A percentile compares a stretch with the other conserved stretches of the same genome.
phyloP scores from a whole-genome alignment of 2,797 vertebrate species.

The Mus caroli region DNA sequence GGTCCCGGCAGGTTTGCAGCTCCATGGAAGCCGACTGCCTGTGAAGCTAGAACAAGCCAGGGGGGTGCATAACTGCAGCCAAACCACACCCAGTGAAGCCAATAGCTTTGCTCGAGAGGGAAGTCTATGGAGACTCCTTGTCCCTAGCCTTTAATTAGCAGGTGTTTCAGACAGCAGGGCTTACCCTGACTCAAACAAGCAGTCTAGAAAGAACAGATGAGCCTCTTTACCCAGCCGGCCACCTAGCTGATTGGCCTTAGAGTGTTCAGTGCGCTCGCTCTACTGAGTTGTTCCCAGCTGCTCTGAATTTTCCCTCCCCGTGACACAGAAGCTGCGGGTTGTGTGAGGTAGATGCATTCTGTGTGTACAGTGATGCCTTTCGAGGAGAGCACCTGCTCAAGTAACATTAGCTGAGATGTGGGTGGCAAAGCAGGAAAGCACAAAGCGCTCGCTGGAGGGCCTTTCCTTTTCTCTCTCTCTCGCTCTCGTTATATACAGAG shows the following conservation, averaged over 20 bases:
- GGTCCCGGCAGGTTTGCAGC: neutral
- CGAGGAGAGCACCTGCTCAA: neutral
- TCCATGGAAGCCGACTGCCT: conserved; percentile 31
- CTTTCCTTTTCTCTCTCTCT: too few relatives aligned
- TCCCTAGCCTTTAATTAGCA: conserved; percentile 72
- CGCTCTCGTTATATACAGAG: neutral
- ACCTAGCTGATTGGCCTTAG: neutral
- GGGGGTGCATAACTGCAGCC: neutral
- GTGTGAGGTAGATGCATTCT: neutral
- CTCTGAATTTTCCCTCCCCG: neutral
- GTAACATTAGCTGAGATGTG: neutral
- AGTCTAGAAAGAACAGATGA: conserved; percentile 51
- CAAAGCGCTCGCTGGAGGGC: neutral
- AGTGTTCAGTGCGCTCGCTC: neutral
- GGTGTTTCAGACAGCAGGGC: conserved; percentile 13
- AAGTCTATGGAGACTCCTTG: conserved; percentile 3
- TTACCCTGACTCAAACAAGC: conserved; percentile 62
- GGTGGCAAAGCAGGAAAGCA: neutral
- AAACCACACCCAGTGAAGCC: neutral
- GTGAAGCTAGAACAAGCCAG: neutral
- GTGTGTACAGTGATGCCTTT: neutral
- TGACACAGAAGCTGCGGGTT: neutral
- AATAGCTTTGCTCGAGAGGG: neutral
- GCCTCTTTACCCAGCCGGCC: neutral
- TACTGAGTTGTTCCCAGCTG: neutral